A percentile compares a stretch with the other conserved stretches of the same genome.
Conservation (phyloP, 2,888 invertebrate genomes). For the Sarcophaga carnaria region DNA sequence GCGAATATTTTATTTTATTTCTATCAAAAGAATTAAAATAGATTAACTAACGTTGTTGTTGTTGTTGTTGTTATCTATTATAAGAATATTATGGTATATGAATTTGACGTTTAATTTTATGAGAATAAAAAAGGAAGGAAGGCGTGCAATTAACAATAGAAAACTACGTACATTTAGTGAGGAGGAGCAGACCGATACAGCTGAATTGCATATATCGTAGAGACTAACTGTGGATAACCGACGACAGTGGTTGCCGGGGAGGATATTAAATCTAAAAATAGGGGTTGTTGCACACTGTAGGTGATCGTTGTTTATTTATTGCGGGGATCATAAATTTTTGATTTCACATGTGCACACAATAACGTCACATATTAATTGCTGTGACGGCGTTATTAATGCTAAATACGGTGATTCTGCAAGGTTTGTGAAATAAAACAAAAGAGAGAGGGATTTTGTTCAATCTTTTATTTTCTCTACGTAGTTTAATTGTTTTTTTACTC, state of each 20-base stretch:
- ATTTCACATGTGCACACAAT: conserved; percentile 51
- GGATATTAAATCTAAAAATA: conserved; percentile 5
- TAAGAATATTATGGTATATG: conserved; percentile 25
- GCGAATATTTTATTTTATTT: conserved; percentile 32
- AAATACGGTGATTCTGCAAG: not conserved
- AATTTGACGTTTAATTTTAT: conserved; percentile 2
- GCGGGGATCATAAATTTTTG: conserved; percentile 22
- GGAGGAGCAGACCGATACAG: not conserved
- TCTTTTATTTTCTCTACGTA: not conserved
- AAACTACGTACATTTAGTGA: not conserved
- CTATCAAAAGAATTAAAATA: conserved; percentile 53
- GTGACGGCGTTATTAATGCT: not conserved
- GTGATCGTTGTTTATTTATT: conserved; percentile 18
- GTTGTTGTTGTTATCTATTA: conserved; percentile 27
- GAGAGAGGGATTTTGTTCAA: not conserved
- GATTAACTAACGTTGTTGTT: conserved; percentile 53
- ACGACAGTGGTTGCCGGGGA: not conserved
- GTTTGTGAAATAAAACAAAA: not conserved
- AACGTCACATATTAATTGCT: conserved; percentile 37
- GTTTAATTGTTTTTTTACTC: not conserved
- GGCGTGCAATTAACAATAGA: conserved; percentile 59
- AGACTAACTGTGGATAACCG: too few species aligned
- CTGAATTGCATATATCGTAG: conserved; percentile 32
- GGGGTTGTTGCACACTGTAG: conserved; percentile 31
- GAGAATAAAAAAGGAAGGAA: conserved; percentile 15